Conservation (phyloP, 92 coral and sea anemone species). For the Hydrozoanthus gracilis region DNA sequence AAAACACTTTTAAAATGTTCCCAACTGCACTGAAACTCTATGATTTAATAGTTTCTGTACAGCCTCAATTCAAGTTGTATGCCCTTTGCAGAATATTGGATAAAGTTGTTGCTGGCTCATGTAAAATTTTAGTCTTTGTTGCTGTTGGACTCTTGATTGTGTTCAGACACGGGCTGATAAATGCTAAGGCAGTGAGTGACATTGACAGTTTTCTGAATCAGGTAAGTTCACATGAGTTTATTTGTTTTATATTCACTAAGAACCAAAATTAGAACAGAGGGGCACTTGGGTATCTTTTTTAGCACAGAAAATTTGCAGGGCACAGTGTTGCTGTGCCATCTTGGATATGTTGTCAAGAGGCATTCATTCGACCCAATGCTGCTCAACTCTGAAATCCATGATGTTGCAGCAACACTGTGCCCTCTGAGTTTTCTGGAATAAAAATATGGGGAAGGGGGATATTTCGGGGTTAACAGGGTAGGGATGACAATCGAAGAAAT, state of each 20-base stretch:
- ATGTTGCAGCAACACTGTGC: too few species aligned
- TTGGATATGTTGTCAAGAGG: too few species aligned
- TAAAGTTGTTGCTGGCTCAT: constrained; percentile 91
- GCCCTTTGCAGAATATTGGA: constrained; percentile 82
- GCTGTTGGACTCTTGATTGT: constrained; percentile 88
- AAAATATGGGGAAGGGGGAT: too few species aligned
- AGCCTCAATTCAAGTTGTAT: not conserved
- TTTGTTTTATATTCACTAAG: too few species aligned
- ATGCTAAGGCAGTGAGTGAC: constrained; percentile 64
- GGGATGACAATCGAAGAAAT: too few species aligned
- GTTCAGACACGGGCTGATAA: constrained; percentile 70
- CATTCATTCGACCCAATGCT: too few species aligned
- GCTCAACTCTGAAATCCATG: too few species aligned
- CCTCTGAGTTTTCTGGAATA: too few species aligned
- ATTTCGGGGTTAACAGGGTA: too few species aligned
- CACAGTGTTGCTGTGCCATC: too few species aligned
- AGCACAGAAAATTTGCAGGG: too few species aligned
- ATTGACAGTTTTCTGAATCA: constrained; percentile 64
- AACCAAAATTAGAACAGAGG: too few species aligned
- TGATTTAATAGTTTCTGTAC: not conserved
- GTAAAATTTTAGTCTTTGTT: constrained; percentile 88
- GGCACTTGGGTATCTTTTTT: not conserved
- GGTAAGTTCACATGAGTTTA: constrained; percentile 46
- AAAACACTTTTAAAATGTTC: not conserved
- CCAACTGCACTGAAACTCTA: not conserved